phyloP scores from a whole-genome alignment of 2,888 invertebrate genomes.

The Laothoe populi region DNA sequence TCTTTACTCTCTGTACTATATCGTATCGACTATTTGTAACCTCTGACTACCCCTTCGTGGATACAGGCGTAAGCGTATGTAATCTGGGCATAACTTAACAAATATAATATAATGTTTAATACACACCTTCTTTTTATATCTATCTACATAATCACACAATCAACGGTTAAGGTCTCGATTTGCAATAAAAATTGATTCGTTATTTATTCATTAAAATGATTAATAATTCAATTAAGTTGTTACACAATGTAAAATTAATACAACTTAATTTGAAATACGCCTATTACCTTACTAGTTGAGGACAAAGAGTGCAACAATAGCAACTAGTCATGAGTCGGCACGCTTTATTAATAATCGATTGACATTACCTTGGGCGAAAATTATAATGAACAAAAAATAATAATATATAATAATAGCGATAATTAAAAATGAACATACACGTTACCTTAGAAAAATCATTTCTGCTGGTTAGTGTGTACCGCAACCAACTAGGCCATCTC shows the following conservation, averaged over 20 bases:
- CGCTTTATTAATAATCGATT: slow-evolving; percentile 16
- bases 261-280: slow-evolving; percentile 3
- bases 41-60: too few relatives aligned
- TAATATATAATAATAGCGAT: too few relatives aligned
- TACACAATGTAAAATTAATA: slow-evolving; percentile 3
- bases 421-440: too few relatives aligned
- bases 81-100: too few relatives aligned
- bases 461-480: too few relatives aligned
- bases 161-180: background rate
- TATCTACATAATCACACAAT: background rate
- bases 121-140: too few relatives aligned
- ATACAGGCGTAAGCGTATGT: too few relatives aligned
- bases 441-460: too few relatives aligned
- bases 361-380: slow-evolving; percentile 8
- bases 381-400: slow-evolving; percentile 12
- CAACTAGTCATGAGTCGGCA: background rate
- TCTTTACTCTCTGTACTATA: too few relatives aligned
- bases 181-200: background rate
- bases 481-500: too few relatives aligned
- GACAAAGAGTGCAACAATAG: slow-evolving; percentile 21
- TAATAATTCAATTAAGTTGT: slow-evolving; percentile 3
- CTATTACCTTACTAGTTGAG: slow-evolving; percentile 10
- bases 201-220: background rate
- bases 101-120: too few relatives aligned
- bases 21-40: too few relatives aligned